These are phyloP conservation scores for Triplophysa dalaica DNA, from an alignment of 2,113 vertebrate species.

Conservation along the genomic window DNA sequence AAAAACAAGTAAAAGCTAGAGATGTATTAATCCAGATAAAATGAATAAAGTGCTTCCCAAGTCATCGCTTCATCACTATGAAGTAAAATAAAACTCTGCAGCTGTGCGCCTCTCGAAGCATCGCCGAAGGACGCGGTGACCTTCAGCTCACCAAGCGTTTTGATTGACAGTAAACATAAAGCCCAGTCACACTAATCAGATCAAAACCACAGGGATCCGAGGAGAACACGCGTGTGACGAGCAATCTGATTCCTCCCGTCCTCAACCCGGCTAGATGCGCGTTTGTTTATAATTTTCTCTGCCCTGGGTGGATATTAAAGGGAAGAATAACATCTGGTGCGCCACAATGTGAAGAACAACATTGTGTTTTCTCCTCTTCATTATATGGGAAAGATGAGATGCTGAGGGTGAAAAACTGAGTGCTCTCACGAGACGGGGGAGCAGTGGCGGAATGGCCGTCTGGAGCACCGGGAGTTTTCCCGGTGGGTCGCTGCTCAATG, in stretches of 20 bases:
- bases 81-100: not conserved
- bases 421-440: slow-evolving; percentile 20
- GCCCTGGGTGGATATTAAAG: slow-evolving; percentile 54
- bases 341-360: slow-evolving; percentile 22
- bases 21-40: not conserved
- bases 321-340: slow-evolving; percentile 43
- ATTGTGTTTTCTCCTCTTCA: slow-evolving; percentile 40
- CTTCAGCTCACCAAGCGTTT: slow-evolving; percentile 35
- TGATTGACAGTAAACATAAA: slow-evolving; percentile 44
- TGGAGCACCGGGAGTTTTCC: too few relatives aligned
- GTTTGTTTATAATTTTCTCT: slow-evolving; percentile 34
- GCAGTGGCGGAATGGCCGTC: too few relatives aligned
- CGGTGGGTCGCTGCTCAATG: too few relatives aligned
- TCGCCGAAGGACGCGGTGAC: slow-evolving; percentile 30
- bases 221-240: slow-evolving; percentile 42
- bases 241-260: slow-evolving; percentile 45
- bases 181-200: slow-evolving; percentile 49
- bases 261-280: not conserved
- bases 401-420: slow-evolving; percentile 13
- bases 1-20: not conserved
- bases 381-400: slow-evolving; percentile 43
- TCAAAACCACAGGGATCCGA: slow-evolving; percentile 46
- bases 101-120: not conserved
- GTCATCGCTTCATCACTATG: not conserved
- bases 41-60: not conserved